These are phyloP conservation scores for Lepidurus packardi DNA, from an alignment of 1,140 invertebrate genomes.

Conservation along the genomic window DNA sequence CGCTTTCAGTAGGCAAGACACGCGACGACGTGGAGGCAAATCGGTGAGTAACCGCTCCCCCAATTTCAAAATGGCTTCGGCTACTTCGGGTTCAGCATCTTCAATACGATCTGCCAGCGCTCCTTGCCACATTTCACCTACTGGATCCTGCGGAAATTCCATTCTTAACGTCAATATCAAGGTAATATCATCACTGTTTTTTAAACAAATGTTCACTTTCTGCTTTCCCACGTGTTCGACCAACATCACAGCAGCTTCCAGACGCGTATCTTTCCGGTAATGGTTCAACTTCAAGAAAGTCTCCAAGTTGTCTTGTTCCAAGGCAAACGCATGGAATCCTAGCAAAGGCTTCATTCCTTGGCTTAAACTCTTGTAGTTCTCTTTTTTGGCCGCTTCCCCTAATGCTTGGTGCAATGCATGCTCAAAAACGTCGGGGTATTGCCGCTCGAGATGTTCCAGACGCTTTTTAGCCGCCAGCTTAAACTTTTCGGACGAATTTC, in stretches of 20 bases:
- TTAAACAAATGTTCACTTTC: conserved; percentile 12
- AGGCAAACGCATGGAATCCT: conserved; percentile 17
- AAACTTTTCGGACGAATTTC: conserved; percentile 3
- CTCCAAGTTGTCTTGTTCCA: conserved; percentile 23
- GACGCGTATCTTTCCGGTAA: conserved; percentile 18
- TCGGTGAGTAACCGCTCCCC: conserved; percentile 20
- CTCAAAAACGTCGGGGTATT: conserved; percentile 36
- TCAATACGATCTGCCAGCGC: conserved; percentile 28
- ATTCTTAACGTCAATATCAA: not conserved
- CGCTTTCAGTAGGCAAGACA: conserved; percentile 4
- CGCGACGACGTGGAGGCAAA: not conserved
- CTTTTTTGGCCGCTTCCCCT: not conserved
- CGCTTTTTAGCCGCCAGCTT: not conserved
- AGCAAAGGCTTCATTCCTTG: conserved; percentile 7
- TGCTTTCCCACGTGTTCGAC: not conserved
- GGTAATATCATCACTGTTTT: no score
- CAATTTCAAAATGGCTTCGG: conserved; percentile 21
- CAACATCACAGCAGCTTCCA: conserved; percentile 23
- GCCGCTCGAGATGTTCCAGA: conserved; percentile 29
- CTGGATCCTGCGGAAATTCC: conserved; percentile 1
- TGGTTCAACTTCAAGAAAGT: conserved; percentile 31
- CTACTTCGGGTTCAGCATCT: conserved; percentile 18
- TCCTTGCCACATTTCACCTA: not conserved
- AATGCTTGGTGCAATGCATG: conserved; percentile 29
- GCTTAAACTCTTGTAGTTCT: not conserved